Evolutionary conservation across 2,888 invertebrate species (phyloP), one percentile per base, ranked within the genome.

Genomic region (Drosophila ustulata): DNA sequence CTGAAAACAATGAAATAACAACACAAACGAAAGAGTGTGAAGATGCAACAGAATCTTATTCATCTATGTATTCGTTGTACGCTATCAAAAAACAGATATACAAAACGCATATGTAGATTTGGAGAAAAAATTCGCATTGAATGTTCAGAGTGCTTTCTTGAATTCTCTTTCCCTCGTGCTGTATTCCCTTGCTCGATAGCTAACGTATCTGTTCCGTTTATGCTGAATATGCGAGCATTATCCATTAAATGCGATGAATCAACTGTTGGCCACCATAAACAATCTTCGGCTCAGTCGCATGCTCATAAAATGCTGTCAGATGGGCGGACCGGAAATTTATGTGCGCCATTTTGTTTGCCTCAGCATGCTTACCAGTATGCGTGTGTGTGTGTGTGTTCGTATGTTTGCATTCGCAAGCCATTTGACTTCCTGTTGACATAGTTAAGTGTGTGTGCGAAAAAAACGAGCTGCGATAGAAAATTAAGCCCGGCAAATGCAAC

Each of bases 241-340:
- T 74, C 89, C 89, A 88, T 84, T 84, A 88, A 84, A 84, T 83
- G 65, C 87, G 81, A 84, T 84, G 83, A 88, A 84, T 84, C 89
- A 84, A 88, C 87, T 78, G 80, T 80, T 88, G 83, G 80, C 88
- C 71, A 59, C 66, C 86, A 88, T 85, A 83, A 83, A 85, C 86
- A 82, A 88, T 88, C 87, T 84, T 84, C 81, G 80, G 71, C 87
- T 75, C 70, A 65, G 75, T 55, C 69, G 66, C 68, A 45, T 52
- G 66, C 86, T 79, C 83, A 85, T 88, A 88, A 83, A 85, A 82
- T 66, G 75, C 57, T 67, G 64, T 66, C 71, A 71, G 61, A 74
- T 75, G 77, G 80, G 80, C 64, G 69, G 39, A 66, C 65, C 87
- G 81, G 86, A 83, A 83, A 88, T 84, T 84, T 84, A 84, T 84